Base-by-base conservation (phyloP, 2,113 vertebrate genomes). In the Stigmatopora nigra region DNA sequence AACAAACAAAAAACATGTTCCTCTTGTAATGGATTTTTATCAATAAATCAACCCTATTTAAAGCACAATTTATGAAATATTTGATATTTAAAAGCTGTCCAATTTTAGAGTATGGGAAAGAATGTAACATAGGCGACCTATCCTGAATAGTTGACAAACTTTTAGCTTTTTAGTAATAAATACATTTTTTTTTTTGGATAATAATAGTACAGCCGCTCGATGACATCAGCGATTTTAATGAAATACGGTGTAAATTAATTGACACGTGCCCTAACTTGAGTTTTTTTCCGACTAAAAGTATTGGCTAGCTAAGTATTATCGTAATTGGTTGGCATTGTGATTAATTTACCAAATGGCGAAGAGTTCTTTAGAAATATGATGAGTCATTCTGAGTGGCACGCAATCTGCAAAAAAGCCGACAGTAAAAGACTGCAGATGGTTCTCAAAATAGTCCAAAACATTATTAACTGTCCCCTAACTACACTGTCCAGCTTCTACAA, bases 31-130 rank as follows among this genome's bases (percentile, higher is more conserved):
- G 47, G 52, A n/a, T 38, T 61, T 56, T 62, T 65, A 38, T 60
- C 65, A 45, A 65, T 58, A 31, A 57, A 76, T 68, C 22, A 19
- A 45, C 57, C 22, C 19, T 46, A 70, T 67, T 61, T 64, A 48
- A 19, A 7, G 52, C 14, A 11, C 38, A 25, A 63, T 63, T 59
- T 16, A 63, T 59, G 15, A 58, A 69, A 51, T 74, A 45, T 41
- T 51, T 69, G 62, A 20, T 31, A 56, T 63, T 49, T 64, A 17
- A 61, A 61, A 70, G 38, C 45, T 60, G 53, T 69, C 67, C 10
- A 59, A 57, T 22, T 63, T 4, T 11, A 65, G 51, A 70, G 56
- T 25, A 64, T 60, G 48, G 31, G 64, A 49, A 51, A 49, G 25
- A 75, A 19, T 35, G 8, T 5, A 8, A 13, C 49, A 62, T 9